phyloP scores from a whole-genome alignment of 1,140 invertebrate species.

The Mycetomoellerius zeteki region DNA sequence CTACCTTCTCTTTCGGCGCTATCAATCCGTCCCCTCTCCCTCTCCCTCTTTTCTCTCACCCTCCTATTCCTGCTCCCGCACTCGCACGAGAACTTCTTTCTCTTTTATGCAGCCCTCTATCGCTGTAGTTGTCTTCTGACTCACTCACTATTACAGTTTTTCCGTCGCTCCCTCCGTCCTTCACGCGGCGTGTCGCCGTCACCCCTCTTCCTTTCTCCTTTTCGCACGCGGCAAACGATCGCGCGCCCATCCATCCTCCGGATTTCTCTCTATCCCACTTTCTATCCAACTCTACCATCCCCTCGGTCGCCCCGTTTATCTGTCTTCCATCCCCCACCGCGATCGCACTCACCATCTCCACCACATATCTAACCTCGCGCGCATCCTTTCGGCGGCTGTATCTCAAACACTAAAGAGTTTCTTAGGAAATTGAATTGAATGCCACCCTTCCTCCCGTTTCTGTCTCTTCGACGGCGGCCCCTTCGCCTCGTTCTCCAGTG shows the following conservation, averaged over 20 bases:
- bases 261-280: slow-evolving; percentile 66
- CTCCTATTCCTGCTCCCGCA: slow-evolving; percentile 46
- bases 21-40: slow-evolving; percentile 45
- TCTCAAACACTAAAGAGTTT: slow-evolving; percentile 83
- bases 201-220: slow-evolving; percentile 27
- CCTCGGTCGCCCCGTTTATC: slow-evolving; percentile 54
- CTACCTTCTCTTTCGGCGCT: slow-evolving; percentile 42
- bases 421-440: slow-evolving; percentile 84
- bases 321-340: slow-evolving; percentile 54
- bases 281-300: slow-evolving; percentile 13
- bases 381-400: slow-evolving; percentile 81
- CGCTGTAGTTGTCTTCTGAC: slow-evolving; percentile 55
- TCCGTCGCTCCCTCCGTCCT: slow-evolving; percentile 22
- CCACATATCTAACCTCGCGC: slow-evolving; percentile 70
- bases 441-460: slow-evolving; percentile 62
- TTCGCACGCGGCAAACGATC: slow-evolving; percentile 51
- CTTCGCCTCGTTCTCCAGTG: background rate
- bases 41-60: slow-evolving; percentile 40
- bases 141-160: slow-evolving; percentile 62
- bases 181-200: slow-evolving; percentile 29
- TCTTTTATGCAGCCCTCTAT: slow-evolving; percentile 49
- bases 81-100: slow-evolving; percentile 57
- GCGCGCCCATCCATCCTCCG: slow-evolving; percentile 37
- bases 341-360: slow-evolving; percentile 52
- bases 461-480: slow-evolving; percentile 38